Conservation (phyloP, 2,888 invertebrate species). For the Drosophila yooni region DNA sequence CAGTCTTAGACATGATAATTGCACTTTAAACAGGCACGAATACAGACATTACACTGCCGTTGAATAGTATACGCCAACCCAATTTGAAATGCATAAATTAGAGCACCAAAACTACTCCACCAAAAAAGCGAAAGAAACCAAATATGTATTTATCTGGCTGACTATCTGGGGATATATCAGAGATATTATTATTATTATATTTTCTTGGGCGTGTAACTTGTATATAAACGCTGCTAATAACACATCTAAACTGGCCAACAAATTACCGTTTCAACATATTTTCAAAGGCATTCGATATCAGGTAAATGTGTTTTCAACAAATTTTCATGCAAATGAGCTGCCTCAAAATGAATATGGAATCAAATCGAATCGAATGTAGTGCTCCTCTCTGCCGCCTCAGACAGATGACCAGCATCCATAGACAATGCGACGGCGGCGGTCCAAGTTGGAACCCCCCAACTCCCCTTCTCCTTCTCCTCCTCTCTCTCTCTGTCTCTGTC, state of each 20-base stretch:
- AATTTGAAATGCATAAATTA: slow-evolving; percentile 72
- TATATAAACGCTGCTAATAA: slow-evolving; percentile 79
- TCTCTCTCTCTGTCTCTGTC: neutral
- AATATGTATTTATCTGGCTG: slow-evolving; percentile 48
- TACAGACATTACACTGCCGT: slow-evolving; percentile 80
- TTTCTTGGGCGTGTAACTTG: slow-evolving; percentile 65
- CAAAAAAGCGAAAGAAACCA: slow-evolving; percentile 30
- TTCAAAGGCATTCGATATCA: slow-evolving; percentile 65
- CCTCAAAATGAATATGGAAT: slow-evolving; percentile 7
- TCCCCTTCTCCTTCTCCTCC: neutral
- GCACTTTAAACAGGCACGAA: slow-evolving; percentile 73
- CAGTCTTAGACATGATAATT: slow-evolving; percentile 73
- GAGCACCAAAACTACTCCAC: slow-evolving; percentile 41
- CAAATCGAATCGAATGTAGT: slow-evolving; percentile 8
- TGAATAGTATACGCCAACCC: slow-evolving; percentile 67
- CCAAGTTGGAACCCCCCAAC: slow-evolving; percentile 3
- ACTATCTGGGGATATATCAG: slow-evolving; percentile 29
- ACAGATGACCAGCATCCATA: slow-evolving; percentile 76
- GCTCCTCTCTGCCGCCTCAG: slow-evolving; percentile 19
- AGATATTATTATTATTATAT: slow-evolving; percentile 21
- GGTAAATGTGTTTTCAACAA: slow-evolving; percentile 73
- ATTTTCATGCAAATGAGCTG: slow-evolving; percentile 75
- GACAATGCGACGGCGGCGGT: slow-evolving; percentile 79
- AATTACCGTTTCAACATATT: slow-evolving; percentile 77
- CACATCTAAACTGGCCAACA: slow-evolving; percentile 77